phyloP scores from a whole-genome alignment of 2,113 vertebrate genomes.

The Rana temporaria region DNA sequence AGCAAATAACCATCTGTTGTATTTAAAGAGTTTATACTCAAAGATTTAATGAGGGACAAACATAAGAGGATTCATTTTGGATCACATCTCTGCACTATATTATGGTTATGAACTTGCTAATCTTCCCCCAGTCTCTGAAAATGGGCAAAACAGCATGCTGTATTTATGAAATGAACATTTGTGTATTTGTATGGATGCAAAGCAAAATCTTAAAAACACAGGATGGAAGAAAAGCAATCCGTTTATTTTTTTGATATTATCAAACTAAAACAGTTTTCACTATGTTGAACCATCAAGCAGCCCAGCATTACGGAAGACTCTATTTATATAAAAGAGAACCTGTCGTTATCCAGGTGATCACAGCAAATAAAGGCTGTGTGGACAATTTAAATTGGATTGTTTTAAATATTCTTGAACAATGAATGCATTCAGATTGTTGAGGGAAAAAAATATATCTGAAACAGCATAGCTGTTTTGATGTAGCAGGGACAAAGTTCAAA shows the following conservation, averaged over 20 bases:
- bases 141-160: conserved; percentile 49
- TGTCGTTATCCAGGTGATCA: conserved; percentile 3
- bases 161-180: conserved; percentile 46
- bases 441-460: too few species aligned
- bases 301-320: neutral
- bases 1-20: conserved; percentile 59
- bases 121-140: conserved; percentile 46
- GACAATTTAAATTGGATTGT: neutral
- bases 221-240: conserved; percentile 14
- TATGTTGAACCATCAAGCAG: conserved; percentile 7
- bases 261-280: conserved; percentile 28
- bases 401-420: too few species aligned
- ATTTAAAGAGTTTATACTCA: conserved; percentile 59
- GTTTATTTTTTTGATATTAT: conserved; percentile 32
- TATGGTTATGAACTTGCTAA: conserved; percentile 57
- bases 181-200: conserved; percentile 34
- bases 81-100: conserved; percentile 51
- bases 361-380: conserved; percentile 4
- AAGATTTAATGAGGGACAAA: conserved; percentile 58
- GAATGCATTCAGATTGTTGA: too few species aligned
- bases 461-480: too few species aligned
- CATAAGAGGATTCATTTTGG: conserved; percentile 59
- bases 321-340: conserved; percentile 21
- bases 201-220: conserved; percentile 23
- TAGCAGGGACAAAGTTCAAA: too few species aligned